These are phyloP conservation scores for Hozukius guyotensis DNA, from an alignment of 2,797 vertebrate genomes.

Conservation along the genomic window DNA sequence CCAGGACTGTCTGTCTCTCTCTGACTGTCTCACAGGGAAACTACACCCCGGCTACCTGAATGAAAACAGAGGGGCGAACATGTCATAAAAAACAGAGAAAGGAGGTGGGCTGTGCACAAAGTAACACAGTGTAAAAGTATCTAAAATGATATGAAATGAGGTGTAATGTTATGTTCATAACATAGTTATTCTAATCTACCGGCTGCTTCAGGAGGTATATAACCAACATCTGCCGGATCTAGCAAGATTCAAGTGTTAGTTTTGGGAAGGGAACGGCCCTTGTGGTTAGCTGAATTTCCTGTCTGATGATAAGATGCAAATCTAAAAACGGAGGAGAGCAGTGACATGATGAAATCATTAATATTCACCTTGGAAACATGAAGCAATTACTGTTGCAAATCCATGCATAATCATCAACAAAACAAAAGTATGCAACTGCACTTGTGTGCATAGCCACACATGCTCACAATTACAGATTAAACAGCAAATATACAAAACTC, in stretches of 20 bases:
- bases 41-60: slow-evolving; percentile 82
- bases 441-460: neutral
- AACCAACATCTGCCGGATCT: neutral
- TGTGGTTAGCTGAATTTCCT: slow-evolving; percentile 17
- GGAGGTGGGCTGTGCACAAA: slow-evolving; percentile 1
- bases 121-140: neutral
- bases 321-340: neutral
- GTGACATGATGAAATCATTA: neutral
- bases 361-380: neutral
- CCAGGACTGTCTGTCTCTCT: slow-evolving; percentile 75
- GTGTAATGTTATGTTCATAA: neutral
- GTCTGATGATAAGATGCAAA: slow-evolving; percentile 11
- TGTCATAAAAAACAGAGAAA: slow-evolving; percentile 37
- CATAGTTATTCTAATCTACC: neutral
- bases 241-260: neutral
- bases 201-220: neutral
- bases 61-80: slow-evolving; percentile 65
- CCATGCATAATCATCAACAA: neutral
- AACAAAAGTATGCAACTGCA: neutral
- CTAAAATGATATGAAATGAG: neutral
- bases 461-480: neutral
- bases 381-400: neutral
- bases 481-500: neutral
- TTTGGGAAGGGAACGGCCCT: neutral
- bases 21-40: slow-evolving; percentile 80